Conservation (phyloP, 2,113 vertebrate species). For the Oreochromis aureus region DNA sequence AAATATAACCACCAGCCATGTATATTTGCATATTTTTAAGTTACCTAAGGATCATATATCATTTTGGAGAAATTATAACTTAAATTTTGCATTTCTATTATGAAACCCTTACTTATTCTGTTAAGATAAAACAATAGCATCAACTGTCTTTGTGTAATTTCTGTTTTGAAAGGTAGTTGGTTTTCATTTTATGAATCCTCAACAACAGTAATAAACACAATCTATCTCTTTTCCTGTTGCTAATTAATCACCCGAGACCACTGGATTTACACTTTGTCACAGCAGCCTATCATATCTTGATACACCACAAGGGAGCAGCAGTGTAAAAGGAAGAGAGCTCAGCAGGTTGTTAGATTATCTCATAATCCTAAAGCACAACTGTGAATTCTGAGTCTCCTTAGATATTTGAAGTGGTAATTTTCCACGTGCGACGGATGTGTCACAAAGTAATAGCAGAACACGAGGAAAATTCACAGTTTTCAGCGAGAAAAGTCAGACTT, state of each 20-base stretch:
- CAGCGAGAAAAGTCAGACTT: background rate
- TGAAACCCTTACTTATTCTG: background rate
- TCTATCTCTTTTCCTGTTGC: background rate
- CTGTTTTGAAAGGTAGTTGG: background rate
- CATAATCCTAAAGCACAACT: background rate
- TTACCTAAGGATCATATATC: background rate
- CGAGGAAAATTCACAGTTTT: background rate
- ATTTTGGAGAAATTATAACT: background rate
- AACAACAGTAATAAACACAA: background rate
- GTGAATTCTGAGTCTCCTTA: background rate
- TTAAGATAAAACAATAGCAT: background rate
- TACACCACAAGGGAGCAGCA: conserved; percentile 88
- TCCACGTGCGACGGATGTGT: background rate
- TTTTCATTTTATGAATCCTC: background rate
- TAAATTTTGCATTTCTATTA: background rate
- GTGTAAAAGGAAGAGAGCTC: conserved; percentile 66
- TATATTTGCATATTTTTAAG: background rate
- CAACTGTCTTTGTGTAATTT: background rate
- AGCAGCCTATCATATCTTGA: conserved; percentile 21
- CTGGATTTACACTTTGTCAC: background rate
- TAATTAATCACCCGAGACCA: conserved; percentile 15
- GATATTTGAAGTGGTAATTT: background rate
- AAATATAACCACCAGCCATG: background rate
- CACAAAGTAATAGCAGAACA: background rate
- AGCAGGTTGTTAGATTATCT: background rate